Percentiles rank a stretch among this genome's conserved stretches.
Conservation (phyloP, 2,797 vertebrate genomes). For the Trichosurus vulpecula region DNA sequence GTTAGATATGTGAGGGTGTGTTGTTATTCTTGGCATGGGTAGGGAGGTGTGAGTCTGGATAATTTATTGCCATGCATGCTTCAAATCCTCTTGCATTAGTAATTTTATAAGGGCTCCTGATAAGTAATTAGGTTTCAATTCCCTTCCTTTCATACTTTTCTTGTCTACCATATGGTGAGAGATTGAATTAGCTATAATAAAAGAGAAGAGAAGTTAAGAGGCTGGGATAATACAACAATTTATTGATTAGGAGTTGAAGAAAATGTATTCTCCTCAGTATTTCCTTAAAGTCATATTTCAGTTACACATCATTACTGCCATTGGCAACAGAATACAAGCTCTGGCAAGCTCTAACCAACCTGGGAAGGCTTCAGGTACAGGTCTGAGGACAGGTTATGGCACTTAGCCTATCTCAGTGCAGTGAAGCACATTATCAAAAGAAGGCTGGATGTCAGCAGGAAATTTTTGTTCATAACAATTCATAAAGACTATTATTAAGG, state of each 20-base stretch:
- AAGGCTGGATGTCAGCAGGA: background rate
- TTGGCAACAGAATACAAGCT: background rate
- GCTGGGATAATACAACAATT: background rate
- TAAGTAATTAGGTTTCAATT: background rate
- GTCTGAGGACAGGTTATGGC: background rate
- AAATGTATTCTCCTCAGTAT: background rate
- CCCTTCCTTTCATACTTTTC: background rate
- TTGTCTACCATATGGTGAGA: background rate
- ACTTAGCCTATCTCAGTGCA: background rate
- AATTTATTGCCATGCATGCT: background rate
- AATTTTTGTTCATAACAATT: background rate
- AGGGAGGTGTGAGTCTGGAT: background rate
- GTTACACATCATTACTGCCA: background rate
- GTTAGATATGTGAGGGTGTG: background rate
- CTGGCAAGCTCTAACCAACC: background rate
- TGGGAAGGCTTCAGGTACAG: background rate
- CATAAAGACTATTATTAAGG: background rate
- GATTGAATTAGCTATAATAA: background rate
- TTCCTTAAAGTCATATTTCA: background rate
- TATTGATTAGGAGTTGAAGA: background rate
- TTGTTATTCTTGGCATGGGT: background rate
- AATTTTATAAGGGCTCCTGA: background rate
- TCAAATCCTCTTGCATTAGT: background rate
- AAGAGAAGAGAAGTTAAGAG: background rate
- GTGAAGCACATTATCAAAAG: background rate